Percentiles rank a stretch among this genome's conserved stretches.
These are phyloP conservation scores for Glaucomys volans DNA, from an alignment of 2,113 vertebrate genomes.

Conservation along the genomic window DNA sequence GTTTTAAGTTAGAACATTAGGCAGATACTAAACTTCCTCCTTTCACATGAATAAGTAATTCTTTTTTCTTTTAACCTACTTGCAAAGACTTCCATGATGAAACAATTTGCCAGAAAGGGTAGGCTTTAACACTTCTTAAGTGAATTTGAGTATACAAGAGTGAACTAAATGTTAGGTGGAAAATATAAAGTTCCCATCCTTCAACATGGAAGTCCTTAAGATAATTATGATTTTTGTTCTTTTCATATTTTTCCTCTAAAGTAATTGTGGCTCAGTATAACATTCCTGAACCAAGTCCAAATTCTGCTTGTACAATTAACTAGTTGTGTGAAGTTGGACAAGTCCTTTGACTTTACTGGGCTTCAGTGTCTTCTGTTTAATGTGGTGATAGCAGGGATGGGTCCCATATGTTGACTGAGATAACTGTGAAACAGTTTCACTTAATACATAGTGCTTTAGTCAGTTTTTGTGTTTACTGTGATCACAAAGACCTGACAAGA, in stretches of 20 bases:
- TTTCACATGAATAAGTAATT: constrained; percentile 19
- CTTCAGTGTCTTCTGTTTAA: neutral
- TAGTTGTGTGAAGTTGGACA: constrained; percentile 4
- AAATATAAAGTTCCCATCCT: neutral
- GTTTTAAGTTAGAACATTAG: constrained; percentile 67
- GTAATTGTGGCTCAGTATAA: neutral
- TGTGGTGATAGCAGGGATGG: neutral
- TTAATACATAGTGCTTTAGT: neutral
- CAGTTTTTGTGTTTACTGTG: too few species aligned
- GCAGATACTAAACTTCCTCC: constrained; percentile 6
- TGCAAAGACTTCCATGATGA: neutral
- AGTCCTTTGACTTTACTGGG: neutral
- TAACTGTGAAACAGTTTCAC: neutral
- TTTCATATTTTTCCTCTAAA: constrained; percentile 16
- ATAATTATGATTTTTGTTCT: neutral
- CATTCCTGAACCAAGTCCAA: neutral
- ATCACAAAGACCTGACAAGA: too few species aligned
- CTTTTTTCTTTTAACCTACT: constrained; percentile 35
- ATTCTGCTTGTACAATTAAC: neutral
- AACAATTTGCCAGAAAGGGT: neutral
- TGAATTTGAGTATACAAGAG: neutral
- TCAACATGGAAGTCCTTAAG: neutral
- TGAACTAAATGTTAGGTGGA: neutral
- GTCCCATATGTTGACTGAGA: neutral
- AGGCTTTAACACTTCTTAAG: neutral